Evolutionary conservation across 2,888 invertebrate genomes (phyloP).

Genomic region (Shargacucullia verbasci): DNA sequence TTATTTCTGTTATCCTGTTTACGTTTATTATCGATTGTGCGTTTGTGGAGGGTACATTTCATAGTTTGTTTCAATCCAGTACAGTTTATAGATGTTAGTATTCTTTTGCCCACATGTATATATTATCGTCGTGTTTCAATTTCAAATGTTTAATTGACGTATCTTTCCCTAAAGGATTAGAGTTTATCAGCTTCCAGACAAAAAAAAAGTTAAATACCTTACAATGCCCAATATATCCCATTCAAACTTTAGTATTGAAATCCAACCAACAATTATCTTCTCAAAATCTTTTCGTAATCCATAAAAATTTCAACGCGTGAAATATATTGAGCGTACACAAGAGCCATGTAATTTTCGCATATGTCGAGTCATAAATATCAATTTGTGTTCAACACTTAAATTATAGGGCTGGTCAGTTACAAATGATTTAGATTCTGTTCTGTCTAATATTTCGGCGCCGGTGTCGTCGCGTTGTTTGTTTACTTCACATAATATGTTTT

Average conservation of each 20-base stretch:
- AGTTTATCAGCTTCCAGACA: not conserved
- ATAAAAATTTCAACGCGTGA: conserved; percentile 42
- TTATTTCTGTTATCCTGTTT: not conserved
- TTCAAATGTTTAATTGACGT: no score
- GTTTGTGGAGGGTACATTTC: no score
- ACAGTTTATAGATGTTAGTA: no score
- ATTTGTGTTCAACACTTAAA: conserved; percentile 71
- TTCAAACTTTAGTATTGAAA: conserved; percentile 14
- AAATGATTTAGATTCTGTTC: conserved; percentile 65
- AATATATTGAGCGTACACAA: conserved; percentile 57
- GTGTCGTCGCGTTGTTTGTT: conserved; percentile 27
- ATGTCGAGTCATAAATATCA: conserved; percentile 74
- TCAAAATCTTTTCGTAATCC: conserved; percentile 34
- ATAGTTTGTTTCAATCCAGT: no score
- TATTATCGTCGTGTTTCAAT: no score
- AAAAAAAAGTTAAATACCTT: not conserved
- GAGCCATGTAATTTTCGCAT: conserved; percentile 72
- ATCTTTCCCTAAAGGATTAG: no score
- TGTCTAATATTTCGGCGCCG: conserved; percentile 66
- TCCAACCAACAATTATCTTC: conserved; percentile 23
- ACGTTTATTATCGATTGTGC: no score
- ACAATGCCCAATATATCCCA: not conserved
- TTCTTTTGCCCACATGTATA: no score
- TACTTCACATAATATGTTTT: conserved; percentile 12
- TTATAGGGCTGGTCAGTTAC: conserved; percentile 68